These are phyloP conservation scores for Hystrix brachyura DNA, from an alignment of 2,113 vertebrate genomes.

Conservation along the genomic window DNA sequence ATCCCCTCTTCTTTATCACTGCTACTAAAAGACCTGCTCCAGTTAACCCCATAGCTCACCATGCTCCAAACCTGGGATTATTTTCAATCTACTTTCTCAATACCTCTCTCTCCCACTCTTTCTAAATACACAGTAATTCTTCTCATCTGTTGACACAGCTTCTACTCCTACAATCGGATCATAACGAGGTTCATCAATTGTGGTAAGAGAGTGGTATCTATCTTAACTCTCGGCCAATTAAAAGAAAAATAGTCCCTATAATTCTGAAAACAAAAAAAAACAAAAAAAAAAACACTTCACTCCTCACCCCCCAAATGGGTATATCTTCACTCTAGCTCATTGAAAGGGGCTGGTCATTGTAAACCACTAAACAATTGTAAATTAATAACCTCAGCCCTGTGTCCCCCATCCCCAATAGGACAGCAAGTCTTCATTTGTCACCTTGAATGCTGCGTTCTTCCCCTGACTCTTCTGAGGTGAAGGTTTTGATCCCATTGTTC, in stretches of 20 bases:
- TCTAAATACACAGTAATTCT: not conserved
- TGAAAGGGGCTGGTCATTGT: not conserved
- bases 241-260: not conserved
- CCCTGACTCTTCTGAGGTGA: not conserved
- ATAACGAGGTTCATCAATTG: not conserved
- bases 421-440: not conserved
- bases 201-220: not conserved
- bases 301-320: not conserved
- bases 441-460: not conserved
- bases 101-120: not conserved
- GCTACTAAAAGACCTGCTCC: not conserved
- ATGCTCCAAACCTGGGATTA: not conserved
- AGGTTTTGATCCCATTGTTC: not conserved
- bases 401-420: not conserved
- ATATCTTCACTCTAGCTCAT: slow-evolving; percentile 10
- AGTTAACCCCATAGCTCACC: not conserved
- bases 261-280: not conserved
- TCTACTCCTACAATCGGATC: not conserved
- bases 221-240: slow-evolving; percentile 6
- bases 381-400: slow-evolving; percentile 1
- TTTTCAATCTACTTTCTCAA: not conserved
- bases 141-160: not conserved
- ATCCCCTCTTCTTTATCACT: not conserved
- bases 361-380: slow-evolving; percentile 20
- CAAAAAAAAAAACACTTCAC: not conserved